These are phyloP conservation scores for Gephyroberyx darwinii DNA, from an alignment of 2,797 vertebrate species.

Conservation along the genomic window DNA sequence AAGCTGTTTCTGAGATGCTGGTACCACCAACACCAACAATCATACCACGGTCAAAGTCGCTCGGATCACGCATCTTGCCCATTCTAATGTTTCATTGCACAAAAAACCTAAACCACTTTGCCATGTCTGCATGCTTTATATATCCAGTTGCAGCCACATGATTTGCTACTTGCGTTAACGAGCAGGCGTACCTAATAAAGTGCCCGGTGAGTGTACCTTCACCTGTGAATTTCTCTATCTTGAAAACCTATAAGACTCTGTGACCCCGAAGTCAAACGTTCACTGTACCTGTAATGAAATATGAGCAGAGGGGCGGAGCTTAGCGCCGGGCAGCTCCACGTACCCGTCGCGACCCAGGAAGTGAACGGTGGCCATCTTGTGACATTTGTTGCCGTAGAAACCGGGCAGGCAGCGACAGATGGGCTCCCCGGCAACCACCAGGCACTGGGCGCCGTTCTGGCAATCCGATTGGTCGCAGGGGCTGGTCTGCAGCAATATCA, in stretches of 20 bases:
- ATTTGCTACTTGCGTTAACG: too few species aligned
- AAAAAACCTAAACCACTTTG: too few species aligned
- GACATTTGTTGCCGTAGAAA: constrained; percentile 91
- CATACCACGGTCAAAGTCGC: too few species aligned
- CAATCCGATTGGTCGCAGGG: constrained; percentile 94
- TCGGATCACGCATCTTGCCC: too few species aligned
- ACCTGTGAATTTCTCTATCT: neutral
- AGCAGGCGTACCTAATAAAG: too few species aligned
- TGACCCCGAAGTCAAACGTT: neutral
- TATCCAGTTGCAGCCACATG: too few species aligned
- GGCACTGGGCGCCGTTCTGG: constrained; percentile 92
- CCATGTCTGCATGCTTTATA: too few species aligned
- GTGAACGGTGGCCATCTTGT: constrained; percentile 93
- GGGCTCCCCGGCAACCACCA: constrained; percentile 88
- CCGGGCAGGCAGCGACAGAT: constrained; percentile 91
- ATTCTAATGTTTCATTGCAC: too few species aligned
- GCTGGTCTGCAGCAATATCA: constrained; percentile 97
- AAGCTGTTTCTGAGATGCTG: too few species aligned
- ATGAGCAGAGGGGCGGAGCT: constrained; percentile 89
- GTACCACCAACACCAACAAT: too few species aligned
- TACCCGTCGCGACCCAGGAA: constrained; percentile 92
- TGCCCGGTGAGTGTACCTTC: too few species aligned
- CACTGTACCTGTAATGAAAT: constrained; percentile 91
- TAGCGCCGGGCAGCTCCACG: constrained; percentile 87
- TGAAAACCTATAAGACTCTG: neutral